A percentile compares a stretch with the other conserved stretches of the same genome.
phyloP scores from a whole-genome alignment of 2,888 invertebrate genomes.

The Lamproptera curius region DNA sequence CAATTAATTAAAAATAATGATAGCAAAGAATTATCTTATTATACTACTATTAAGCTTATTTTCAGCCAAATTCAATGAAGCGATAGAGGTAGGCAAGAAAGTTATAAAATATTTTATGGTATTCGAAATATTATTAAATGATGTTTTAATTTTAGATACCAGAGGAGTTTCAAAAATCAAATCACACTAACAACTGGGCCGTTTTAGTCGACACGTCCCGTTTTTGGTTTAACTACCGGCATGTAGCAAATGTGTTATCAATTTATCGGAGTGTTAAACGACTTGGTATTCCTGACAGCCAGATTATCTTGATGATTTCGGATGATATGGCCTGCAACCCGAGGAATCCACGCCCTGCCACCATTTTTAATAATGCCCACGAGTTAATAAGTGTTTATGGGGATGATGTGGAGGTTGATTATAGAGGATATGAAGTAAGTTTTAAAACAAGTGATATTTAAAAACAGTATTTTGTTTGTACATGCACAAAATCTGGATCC shows the following conservation, averaged over 20 bases:
- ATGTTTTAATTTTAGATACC: conserved; percentile 55
- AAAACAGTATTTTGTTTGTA: no score
- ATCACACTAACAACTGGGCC: conserved; percentile 99
- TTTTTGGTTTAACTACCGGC: conserved; percentile 99
- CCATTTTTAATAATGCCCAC: conserved; percentile 98
- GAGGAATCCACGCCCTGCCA: conserved; percentile 97
- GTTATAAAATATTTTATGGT: not conserved
- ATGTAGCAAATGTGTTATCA: conserved; percentile 98
- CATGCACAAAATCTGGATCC: no score
- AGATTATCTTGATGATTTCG: conserved; percentile 99
- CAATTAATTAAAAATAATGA: not conserved
- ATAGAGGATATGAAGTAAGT: conserved; percentile 92
- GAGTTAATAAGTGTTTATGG: conserved; percentile 99
- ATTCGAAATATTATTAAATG: not conserved
- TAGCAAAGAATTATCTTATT: not conserved
- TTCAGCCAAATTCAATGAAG: not conserved
- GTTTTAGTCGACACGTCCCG: conserved; percentile 98
- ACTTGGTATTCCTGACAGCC: conserved; percentile 98
- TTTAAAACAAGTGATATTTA: no score
- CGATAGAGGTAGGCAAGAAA: conserved; percentile 17
- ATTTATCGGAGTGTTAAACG: conserved; percentile 98
- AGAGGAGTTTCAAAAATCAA: conserved; percentile 78
- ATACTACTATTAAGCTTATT: not conserved
- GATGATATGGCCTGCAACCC: conserved; percentile 99
- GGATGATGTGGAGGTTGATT: conserved; percentile 99